Evolutionary conservation across 2,888 invertebrate species (phyloP).

Genomic region (Cremastobaeus sp.): DNA sequence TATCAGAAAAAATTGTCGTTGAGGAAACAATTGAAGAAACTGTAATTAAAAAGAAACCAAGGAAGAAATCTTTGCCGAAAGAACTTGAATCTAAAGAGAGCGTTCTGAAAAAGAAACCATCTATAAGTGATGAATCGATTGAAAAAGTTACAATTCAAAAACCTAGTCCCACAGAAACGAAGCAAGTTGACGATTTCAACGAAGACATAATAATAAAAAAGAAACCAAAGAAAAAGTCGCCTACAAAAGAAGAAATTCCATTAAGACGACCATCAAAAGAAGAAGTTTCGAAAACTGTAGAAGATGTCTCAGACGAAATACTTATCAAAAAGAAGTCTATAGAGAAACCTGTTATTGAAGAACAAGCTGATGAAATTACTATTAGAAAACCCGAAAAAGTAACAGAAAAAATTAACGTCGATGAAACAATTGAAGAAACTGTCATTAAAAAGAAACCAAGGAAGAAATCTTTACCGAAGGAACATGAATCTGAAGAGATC

Average conservation of each 20-base stretch:
- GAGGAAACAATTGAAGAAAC: too few relatives aligned
- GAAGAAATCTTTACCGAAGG: background rate
- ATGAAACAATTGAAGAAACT: background rate
- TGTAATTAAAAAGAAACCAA: conserved; percentile 62
- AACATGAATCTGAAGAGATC: conserved; percentile 66
- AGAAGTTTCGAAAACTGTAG: conserved; percentile 82
- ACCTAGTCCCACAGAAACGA: conserved; percentile 83
- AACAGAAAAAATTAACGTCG: too few relatives aligned
- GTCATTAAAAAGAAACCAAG: background rate
- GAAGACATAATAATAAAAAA: too few relatives aligned
- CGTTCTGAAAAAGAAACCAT: conserved; percentile 76
- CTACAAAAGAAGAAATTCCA: conserved; percentile 89
- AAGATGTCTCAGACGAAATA: conserved; percentile 77
- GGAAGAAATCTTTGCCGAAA: conserved; percentile 65
- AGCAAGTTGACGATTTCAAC: too few relatives aligned
- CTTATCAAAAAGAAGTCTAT: background rate
- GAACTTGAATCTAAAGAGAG: conserved; percentile 77
- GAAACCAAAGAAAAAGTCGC: conserved; percentile 87
- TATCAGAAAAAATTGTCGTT: too few relatives aligned
- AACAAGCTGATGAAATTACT: background rate
- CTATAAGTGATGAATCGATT: conserved; percentile 81
- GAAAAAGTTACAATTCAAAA: conserved; percentile 87
- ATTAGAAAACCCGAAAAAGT: conserved; percentile 66
- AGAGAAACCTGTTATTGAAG: conserved; percentile 55
- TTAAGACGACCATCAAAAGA: conserved; percentile 63